Conservation (phyloP, 2,888 invertebrate genomes). For the Dinocampus coccinellae region DNA sequence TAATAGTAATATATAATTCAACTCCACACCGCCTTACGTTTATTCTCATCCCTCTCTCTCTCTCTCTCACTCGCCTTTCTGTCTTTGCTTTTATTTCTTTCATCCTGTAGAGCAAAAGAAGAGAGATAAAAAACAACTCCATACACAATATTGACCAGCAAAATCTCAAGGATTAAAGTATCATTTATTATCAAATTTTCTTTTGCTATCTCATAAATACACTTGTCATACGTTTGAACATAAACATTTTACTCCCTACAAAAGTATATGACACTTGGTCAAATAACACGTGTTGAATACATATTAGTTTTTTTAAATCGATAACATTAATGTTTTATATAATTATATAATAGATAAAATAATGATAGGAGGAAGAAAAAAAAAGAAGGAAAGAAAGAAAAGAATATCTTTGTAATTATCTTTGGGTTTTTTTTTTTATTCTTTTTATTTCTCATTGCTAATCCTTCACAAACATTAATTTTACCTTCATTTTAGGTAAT, state of each 20-base stretch:
- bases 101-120: not conserved
- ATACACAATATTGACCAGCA: not conserved
- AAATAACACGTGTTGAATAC: not conserved
- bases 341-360: too few species aligned
- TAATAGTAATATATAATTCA: not conserved
- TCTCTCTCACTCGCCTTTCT: not conserved
- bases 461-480: not conserved
- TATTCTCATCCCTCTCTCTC: not conserved
- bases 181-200: conserved; percentile 9
- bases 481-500: not conserved
- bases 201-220: conserved; percentile 1
- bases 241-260: not conserved
- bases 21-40: too few species aligned
- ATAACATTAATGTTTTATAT: too few species aligned
- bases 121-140: not conserved
- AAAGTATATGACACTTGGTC: not conserved
- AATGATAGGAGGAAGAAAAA: too few species aligned
- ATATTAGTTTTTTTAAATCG: not conserved
- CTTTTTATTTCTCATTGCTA: not conserved
- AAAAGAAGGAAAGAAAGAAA: not conserved
- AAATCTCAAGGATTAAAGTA: conserved; percentile 18
- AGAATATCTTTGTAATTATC: not conserved
- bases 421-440: not conserved
- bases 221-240: not conserved
- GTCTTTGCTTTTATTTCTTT: not conserved